Evolutionary conservation across 2,113 vertebrate genomes (phyloP).

Genomic region (Syrmaticus mikado): DNA sequence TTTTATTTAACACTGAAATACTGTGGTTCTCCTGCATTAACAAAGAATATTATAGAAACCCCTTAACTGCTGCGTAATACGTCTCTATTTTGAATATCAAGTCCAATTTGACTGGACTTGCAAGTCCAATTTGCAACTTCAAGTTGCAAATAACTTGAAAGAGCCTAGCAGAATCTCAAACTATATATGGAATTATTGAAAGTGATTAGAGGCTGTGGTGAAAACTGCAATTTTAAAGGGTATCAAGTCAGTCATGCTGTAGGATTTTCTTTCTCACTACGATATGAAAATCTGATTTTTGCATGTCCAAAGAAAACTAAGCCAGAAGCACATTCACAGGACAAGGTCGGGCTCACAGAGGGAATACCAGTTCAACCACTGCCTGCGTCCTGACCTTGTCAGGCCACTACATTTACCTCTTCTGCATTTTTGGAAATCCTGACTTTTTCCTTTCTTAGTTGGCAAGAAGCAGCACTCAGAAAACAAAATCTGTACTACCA

Average conservation of each 20-base stretch:
- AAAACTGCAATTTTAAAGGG: not conserved
- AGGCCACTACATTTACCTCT: not conserved
- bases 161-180: not conserved
- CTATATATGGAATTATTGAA: not conserved
- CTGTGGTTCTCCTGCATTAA: not conserved
- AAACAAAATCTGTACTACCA: not conserved
- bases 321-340: not conserved
- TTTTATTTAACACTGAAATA: not conserved
- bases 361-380: not conserved
- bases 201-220: not conserved
- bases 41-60: not conserved
- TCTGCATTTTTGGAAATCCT: not conserved
- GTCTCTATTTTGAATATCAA: not conserved
- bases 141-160: not conserved
- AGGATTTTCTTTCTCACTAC: not conserved
- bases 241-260: not conserved
- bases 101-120: too few species aligned
- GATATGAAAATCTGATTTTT: not conserved
- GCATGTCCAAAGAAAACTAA: not conserved
- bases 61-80: not conserved
- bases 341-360: not conserved
- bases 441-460: not conserved
- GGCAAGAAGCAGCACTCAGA: not conserved
- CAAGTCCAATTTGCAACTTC: too few species aligned
- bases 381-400: not conserved